A percentile compares a stretch with the other conserved stretches of the same genome.
These are phyloP conservation scores for Sinocyclocheilus anophthalmus DNA, from an alignment of 2,113 vertebrate genomes.

Conservation along the genomic window DNA sequence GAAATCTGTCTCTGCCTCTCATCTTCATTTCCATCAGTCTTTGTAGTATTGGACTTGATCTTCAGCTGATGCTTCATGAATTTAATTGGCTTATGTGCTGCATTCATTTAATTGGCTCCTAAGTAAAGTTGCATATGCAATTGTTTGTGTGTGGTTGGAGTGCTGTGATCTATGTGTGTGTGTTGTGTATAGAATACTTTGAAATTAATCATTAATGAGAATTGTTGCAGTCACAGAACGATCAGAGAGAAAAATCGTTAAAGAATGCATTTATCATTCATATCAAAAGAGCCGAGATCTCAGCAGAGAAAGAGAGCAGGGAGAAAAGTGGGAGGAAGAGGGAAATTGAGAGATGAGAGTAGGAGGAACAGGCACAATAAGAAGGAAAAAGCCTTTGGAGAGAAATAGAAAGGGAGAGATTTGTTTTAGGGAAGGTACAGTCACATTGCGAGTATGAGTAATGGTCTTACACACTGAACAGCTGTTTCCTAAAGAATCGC, in stretches of 20 bases:
- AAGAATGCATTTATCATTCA: background rate
- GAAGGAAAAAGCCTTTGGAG: background rate
- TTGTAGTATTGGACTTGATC: background rate
- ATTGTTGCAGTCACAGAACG: background rate
- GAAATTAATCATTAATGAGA: slow-evolving; percentile 13
- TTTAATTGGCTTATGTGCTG: slow-evolving; percentile 15
- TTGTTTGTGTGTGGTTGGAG: slow-evolving; percentile 8
- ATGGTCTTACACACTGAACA: slow-evolving; percentile 27
- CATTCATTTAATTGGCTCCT: slow-evolving; percentile 14
- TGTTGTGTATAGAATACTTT: background rate
- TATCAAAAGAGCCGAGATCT: background rate
- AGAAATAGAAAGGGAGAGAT: background rate
- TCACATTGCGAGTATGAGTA: slow-evolving; percentile 33
- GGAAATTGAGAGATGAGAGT: slow-evolving; percentile 8
- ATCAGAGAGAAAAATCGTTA: slow-evolving; percentile 2
- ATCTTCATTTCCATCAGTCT: background rate
- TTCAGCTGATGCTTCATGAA: background rate
- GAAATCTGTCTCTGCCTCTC: background rate
- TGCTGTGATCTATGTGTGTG: background rate
- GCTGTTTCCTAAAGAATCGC: slow-evolving; percentile 19
- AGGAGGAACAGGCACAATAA: background rate
- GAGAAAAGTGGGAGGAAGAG: slow-evolving; percentile 2
- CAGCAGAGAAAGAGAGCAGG: slow-evolving; percentile 3
- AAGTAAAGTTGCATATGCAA: background rate
- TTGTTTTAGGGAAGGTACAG: slow-evolving; percentile 2